Base-by-base conservation (phyloP, 2,888 invertebrate genomes). In the Mechanitis mazaeus region DNA sequence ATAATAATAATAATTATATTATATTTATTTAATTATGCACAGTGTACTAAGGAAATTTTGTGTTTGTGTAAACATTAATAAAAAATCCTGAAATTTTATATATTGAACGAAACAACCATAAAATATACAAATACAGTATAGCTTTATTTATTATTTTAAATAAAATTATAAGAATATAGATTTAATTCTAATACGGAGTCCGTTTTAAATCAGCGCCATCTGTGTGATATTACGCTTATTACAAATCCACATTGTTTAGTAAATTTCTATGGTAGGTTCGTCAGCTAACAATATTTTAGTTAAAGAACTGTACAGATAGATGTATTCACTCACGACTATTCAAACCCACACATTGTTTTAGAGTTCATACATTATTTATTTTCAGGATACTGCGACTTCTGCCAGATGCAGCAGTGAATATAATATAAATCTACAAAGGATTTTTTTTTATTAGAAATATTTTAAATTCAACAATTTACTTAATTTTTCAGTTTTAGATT, bases 271-370 rank as follows among this genome's bases (percentile, higher is more conserved):
- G 6, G 28, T 20, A 50, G 31, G 68, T 69, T 70, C 68, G 63
- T 55, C 58, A 56, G 60, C 58, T 54, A 35, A 56, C 31, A 28
- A 33, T 58, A 68, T 65, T 69, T 71, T 71, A 80, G 83, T 83
- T 82, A 75, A 72, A 74, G 73, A 68, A 61, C 68, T 66, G 72
- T 74, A 77, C 77, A 75, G 71, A 79, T 82, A 84, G 84, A 84
- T 78, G 84, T 84, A 78, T 65, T 66, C 63, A 67, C 64, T 64
- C 64, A 61, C 47, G 60, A 56, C 59, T 55, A 50, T 67, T 59
- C 57, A 63, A 45, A 63, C 56, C 59, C 62, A 62, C 56, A 59
- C 47, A 59, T 57, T 61, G 60, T 61, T 65, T 64, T 54, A n/a
- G 20, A 54, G 28, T 55, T 63, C 64, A 66, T 62, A 55, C 56